Percentiles rank a stretch among this genome's conserved stretches.
These are phyloP conservation scores for Drosophila takahashii DNA, from an alignment of 1,140 invertebrate genomes.

Conservation along the genomic window DNA sequence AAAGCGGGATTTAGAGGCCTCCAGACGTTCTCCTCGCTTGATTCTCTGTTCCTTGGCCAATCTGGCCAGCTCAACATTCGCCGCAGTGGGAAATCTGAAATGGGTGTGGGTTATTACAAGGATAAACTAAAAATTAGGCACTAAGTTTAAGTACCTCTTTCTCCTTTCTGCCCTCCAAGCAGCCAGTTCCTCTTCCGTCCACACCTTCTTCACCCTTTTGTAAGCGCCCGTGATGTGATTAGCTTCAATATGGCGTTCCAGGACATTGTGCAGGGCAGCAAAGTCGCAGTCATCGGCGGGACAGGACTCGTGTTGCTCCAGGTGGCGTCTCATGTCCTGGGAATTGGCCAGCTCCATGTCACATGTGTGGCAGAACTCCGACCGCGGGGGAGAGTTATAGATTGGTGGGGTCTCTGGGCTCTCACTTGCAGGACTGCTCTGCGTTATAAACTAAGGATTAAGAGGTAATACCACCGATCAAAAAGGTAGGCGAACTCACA, in stretches of 20 bases:
- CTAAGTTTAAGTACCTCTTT: constrained; percentile 84
- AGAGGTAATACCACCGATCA: too few relatives aligned
- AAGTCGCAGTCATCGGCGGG: constrained; percentile 93
- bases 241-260: constrained; percentile 92
- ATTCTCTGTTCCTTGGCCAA: constrained; percentile 88
- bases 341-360: constrained; percentile 88
- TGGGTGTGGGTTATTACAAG: not conserved
- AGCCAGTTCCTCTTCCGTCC: constrained; percentile 91
- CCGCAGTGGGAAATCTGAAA: constrained; percentile 88
- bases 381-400: constrained; percentile 35
- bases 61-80: constrained; percentile 89
- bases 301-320: constrained; percentile 89
- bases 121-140: not conserved
- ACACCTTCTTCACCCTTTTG: constrained; percentile 89
- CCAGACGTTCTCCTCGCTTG: constrained; percentile 89
- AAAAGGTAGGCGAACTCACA: constrained; percentile 3
- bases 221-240: constrained; percentile 93
- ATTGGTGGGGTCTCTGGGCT: constrained; percentile 21
- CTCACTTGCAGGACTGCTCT: not conserved
- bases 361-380: constrained; percentile 90
- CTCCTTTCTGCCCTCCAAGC: constrained; percentile 93
- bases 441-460: not conserved
- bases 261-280: constrained; percentile 90
- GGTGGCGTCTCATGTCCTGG: constrained; percentile 88
- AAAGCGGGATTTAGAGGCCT: constrained; percentile 85